Percentiles rank a stretch among this genome's conserved stretches.
Evolutionary conservation across 2,888 invertebrate species (phyloP).

Genomic region (Thymelicus lineola): DNA sequence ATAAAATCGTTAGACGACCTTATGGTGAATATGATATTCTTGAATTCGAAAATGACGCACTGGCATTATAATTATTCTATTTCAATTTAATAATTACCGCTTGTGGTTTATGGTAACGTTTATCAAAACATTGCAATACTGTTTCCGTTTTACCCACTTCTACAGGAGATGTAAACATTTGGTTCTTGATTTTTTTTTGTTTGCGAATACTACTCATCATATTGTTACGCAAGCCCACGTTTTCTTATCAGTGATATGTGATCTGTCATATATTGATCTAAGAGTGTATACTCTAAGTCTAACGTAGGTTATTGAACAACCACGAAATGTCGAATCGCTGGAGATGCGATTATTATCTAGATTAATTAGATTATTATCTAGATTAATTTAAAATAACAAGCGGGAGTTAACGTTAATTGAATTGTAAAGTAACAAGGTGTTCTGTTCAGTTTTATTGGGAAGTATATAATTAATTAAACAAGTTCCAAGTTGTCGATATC

Average conservation of each 20-base stretch:
- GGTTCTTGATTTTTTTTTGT: conserved; percentile 21
- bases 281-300: conserved; percentile 2
- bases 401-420: background rate
- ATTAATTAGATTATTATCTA: conserved; percentile 6
- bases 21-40: background rate
- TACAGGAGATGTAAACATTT: conserved; percentile 53
- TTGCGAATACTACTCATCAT: conserved; percentile 26
- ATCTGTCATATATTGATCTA: conserved; percentile 47
- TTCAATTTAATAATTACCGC: background rate
- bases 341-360: conserved; percentile 24
- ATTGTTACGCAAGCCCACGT: conserved; percentile 20
- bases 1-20: background rate
- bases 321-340: conserved; percentile 41
- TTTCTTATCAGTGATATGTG: conserved; percentile 44
- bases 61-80: background rate
- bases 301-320: conserved; percentile 22
- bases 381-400: background rate
- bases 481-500: conserved; percentile 74
- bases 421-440: background rate
- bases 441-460: conserved; percentile 11
- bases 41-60: background rate
- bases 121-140: conserved; percentile 49
- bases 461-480: conserved; percentile 56
- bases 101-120: conserved; percentile 19
- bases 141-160: conserved; percentile 55